These are phyloP conservation scores for Clarias gariepinus DNA, from an alignment of 2,113 vertebrate species.

Conservation along the genomic window DNA sequence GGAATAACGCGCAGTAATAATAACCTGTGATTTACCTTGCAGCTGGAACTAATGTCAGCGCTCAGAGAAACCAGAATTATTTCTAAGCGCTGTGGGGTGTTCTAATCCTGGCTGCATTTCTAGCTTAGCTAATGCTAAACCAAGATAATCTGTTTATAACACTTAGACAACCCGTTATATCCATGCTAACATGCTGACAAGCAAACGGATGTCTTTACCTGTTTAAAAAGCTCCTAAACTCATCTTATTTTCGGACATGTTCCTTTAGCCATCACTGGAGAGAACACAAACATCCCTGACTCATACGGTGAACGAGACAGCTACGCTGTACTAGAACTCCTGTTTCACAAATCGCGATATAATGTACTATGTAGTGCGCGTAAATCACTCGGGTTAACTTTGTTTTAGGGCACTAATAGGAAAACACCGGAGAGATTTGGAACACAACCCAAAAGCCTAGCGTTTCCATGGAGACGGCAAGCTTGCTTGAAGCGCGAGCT, in stretches of 20 bases:
- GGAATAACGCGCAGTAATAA: not conserved
- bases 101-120: not conserved
- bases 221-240: not conserved
- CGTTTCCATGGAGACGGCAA: conserved; percentile 71
- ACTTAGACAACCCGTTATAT: too few species aligned
- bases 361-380: not conserved
- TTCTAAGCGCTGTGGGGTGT: not conserved
- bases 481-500: not conserved
- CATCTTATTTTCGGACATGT: not conserved
- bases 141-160: not conserved
- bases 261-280: not conserved
- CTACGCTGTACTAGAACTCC: not conserved
- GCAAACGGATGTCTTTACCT: not conserved
- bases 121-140: not conserved
- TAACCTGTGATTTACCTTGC: not conserved
- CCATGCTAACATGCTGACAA: not conserved
- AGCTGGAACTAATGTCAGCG: not conserved
- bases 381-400: not conserved
- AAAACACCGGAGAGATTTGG: not conserved
- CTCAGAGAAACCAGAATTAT: not conserved
- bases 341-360: not conserved
- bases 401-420: conserved; percentile 1
- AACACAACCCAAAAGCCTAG: not conserved
- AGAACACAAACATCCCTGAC: not conserved
- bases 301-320: not conserved